phyloP scores from a whole-genome alignment of 1,140 invertebrate species.

The Leptonema lineaticorne region DNA sequence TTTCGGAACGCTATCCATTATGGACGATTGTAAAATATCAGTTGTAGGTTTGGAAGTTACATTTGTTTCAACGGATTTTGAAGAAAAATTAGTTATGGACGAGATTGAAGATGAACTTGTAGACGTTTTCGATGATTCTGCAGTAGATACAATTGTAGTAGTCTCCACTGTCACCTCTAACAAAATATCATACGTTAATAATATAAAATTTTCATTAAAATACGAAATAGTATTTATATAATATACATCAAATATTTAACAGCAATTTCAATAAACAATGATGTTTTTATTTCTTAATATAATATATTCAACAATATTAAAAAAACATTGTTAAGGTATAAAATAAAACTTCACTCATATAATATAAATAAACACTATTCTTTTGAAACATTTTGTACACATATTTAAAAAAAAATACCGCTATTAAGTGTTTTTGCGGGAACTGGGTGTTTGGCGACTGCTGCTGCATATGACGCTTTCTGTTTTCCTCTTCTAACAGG shows the following conservation, averaged over 20 bases:
- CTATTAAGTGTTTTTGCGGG: constrained; percentile 16
- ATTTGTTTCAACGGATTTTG: neutral
- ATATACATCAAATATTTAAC: too few species aligned
- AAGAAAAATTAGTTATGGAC: neutral
- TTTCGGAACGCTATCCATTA: too few species aligned
- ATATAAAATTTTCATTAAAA: too few species aligned
- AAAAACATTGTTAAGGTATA: neutral
- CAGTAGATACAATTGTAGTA: neutral
- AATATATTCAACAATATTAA: neutral
- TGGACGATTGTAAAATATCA: neutral
- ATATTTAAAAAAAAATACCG: constrained; percentile 26
- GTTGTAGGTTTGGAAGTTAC: neutral
- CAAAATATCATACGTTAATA: too few species aligned
- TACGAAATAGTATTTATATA: too few species aligned
- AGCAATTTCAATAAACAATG: too few species aligned
- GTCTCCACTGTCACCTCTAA: neutral
- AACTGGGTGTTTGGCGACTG: constrained; percentile 30
- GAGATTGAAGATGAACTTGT: too few species aligned
- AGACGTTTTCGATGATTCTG: too few species aligned
- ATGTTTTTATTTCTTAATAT: too few species aligned
- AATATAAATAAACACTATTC: too few species aligned
- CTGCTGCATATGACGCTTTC: constrained; percentile 36
- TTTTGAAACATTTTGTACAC: too few species aligned
- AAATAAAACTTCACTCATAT: too few species aligned
- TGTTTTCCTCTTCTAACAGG: constrained; percentile 25